Evolutionary conservation across 2,797 vertebrate species (phyloP), one percentile per base, ranked within the genome.

Genomic region (Lacerta bilineata): DNA sequence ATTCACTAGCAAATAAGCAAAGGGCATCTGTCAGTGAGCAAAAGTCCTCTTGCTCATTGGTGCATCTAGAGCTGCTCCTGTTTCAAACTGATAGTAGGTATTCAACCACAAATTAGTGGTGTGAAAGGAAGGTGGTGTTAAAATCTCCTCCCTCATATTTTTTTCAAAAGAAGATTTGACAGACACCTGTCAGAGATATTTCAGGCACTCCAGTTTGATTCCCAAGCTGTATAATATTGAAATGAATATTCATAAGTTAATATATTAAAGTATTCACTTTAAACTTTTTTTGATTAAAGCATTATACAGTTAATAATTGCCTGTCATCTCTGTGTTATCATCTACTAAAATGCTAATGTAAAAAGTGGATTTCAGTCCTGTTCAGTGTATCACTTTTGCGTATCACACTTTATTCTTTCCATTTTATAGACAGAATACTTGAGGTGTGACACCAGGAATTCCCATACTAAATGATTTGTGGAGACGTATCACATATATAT

Each of bases 151-250:
- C 61, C 72, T 15, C 83, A 25, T 27, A 77, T 39, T 2, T 68
- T 68, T 83, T 46, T 77, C n/a, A 33, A 76, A 27, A 74, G 29
- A 88, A 76, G 8, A 3, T 55, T 71, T 83, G 64, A 88, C 71
- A 76, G 71, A 76, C 10, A 59, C 20, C 25, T 78, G 36, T n/a
- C 15, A 88, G 87, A 20, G 75, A 46, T 76, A 66, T n/a, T 74
- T 33, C 71, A 64, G 18, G 18, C 18, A 64, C 17, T 80, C 64
- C 39, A 66, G 61, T 82, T 17, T 11, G 9, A 33, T 85, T 78
- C 29, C 74, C 36, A 55, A 71, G 50, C 41, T 88, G 43, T 69
- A 69, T 29, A 78, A 69, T 69, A 41, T 78, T 78, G 33, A 78
- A 4, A 78, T 81, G n/a, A 39, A 84, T 83, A 69, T 39, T n/a